Percentiles rank a stretch among this genome's conserved stretches.
Conservation (phyloP, 2,797 vertebrate genomes). For the Liasis olivaceus region DNA sequence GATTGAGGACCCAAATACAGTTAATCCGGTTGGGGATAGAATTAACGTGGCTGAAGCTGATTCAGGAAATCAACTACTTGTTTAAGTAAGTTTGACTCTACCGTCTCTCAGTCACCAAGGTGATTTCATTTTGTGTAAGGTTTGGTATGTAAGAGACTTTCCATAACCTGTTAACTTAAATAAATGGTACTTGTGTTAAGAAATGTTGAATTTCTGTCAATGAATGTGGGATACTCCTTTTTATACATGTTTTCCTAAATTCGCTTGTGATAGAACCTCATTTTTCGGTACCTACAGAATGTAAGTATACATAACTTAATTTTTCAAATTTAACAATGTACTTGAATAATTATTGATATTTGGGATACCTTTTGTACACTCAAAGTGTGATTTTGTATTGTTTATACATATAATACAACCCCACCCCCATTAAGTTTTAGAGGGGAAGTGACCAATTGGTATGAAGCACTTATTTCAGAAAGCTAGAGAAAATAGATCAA, state of each 20-base stretch:
- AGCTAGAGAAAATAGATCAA: neutral
- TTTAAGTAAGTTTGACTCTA: neutral
- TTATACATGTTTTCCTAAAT: constrained; percentile 76
- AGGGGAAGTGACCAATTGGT: neutral
- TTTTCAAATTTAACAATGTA: neutral
- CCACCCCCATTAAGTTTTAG: neutral
- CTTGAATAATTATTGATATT: neutral
- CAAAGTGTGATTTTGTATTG: neutral
- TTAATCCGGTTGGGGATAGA: neutral
- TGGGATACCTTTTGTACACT: neutral
- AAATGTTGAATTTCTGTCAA: too few relatives aligned
- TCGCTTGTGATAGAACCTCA: constrained; percentile 85
- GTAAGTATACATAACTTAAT: constrained; percentile 79
- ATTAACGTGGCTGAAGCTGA: neutral
- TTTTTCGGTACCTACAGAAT: constrained; percentile 97
- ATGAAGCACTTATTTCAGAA: neutral
- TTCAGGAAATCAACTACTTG: neutral
- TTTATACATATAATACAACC: neutral
- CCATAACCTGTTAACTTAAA: neutral
- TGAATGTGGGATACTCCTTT: neutral
- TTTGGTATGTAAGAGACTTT: neutral
- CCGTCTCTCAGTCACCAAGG: too few relatives aligned
- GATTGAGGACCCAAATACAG: neutral
- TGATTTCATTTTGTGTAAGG: neutral
- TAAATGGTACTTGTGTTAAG: neutral